Percentiles rank a stretch among this genome's conserved stretches.
phyloP scores from a whole-genome alignment of 1,140 invertebrate genomes.

The Drosophila bocki region DNA sequence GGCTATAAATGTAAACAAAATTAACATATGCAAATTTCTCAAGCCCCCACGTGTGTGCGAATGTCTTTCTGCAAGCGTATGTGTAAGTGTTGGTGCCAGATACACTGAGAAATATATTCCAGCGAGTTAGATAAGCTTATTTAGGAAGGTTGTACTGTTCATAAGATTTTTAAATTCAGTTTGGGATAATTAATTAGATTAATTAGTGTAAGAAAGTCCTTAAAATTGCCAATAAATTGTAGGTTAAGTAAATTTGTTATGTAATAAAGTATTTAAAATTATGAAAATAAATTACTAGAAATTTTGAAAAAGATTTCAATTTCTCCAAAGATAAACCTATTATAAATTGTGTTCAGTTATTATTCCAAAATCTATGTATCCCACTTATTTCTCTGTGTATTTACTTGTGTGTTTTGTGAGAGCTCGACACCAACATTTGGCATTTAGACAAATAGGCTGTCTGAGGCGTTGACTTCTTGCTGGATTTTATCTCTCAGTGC shows the following conservation, averaged over 20 bases:
- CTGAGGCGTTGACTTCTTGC: conserved; percentile 23
- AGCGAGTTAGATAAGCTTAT: background rate
- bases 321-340: no score
- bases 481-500: conserved; percentile 38
- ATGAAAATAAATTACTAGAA: no score
- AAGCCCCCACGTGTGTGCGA: conserved; percentile 55
- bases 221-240: no score
- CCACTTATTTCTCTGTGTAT: background rate
- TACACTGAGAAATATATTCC: background rate
- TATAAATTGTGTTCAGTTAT: no score
- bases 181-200: no score
- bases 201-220: no score
- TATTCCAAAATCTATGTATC: no score
- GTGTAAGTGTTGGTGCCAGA: background rate
- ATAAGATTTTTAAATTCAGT: no score
- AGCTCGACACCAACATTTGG: conserved; percentile 44
- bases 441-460: conserved; percentile 69
- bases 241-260: no score
- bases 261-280: no score
- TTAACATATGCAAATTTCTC: conserved; percentile 80
- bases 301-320: no score
- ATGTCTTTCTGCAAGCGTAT: conserved; percentile 10
- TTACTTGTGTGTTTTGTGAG: conserved; percentile 11
- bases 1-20: conserved; percentile 82
- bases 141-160: background rate